Conservation (phyloP, 2,888 invertebrate species). For the Phengaris alcon region DNA sequence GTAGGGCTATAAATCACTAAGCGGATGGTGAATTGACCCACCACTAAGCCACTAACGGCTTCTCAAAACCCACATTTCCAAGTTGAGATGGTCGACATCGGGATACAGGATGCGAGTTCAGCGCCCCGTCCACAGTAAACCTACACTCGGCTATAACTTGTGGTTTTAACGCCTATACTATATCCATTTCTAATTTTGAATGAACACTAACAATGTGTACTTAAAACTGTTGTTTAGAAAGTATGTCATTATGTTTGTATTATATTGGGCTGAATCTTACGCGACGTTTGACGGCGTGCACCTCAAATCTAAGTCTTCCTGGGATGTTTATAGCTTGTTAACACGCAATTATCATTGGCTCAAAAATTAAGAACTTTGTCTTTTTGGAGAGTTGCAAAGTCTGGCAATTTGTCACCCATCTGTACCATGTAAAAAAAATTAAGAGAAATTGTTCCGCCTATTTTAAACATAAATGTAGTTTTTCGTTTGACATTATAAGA, state of each 20-base stretch:
- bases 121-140: conserved; percentile 55
- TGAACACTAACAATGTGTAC: conserved; percentile 28
- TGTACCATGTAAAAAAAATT: neutral
- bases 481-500: neutral
- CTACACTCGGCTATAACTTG: conserved; percentile 60
- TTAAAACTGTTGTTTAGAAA: conserved; percentile 29
- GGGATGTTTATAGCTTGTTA: neutral
- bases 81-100: conserved; percentile 67
- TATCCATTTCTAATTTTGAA: conserved; percentile 29
- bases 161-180: conserved; percentile 49
- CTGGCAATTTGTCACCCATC: no score
- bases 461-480: neutral
- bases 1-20: conserved; percentile 36
- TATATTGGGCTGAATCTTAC: conserved; percentile 21
- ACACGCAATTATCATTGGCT: neutral
- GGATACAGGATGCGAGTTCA: conserved; percentile 74
- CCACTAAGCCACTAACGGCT: conserved; percentile 66
- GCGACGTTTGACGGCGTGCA: neutral
- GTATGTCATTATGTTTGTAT: conserved; percentile 25
- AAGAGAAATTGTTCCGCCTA: neutral
- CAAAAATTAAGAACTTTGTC: neutral
- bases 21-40: conserved; percentile 61
- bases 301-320: neutral
- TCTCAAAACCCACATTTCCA: conserved; percentile 74
- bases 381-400: neutral